Evolutionary conservation across 1,140 invertebrate species (phyloP).

Genomic region (Drosophila micromelanica): DNA sequence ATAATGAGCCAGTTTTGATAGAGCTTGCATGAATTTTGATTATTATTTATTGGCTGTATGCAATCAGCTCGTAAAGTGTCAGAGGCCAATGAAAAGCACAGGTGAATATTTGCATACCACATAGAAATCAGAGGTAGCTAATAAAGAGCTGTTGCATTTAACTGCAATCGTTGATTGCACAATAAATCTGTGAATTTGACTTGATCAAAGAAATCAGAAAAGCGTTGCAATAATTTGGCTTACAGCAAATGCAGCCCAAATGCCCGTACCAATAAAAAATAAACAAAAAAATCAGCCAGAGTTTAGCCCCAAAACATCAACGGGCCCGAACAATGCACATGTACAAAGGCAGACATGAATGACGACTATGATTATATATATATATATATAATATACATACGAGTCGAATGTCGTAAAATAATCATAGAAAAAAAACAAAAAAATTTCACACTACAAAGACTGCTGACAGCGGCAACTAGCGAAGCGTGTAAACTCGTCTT

Average conservation of each 20-base stretch:
- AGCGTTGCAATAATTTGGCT: slow-evolving; percentile 54
- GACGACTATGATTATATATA: slow-evolving; percentile 24
- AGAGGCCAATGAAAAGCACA: slow-evolving; percentile 48
- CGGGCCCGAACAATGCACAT: slow-evolving; percentile 54
- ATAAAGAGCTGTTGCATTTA: slow-evolving; percentile 41
- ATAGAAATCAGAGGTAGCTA: too few relatives aligned
- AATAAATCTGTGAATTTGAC: slow-evolving; percentile 46
- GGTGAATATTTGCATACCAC: slow-evolving; percentile 14
- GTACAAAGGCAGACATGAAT: slow-evolving; percentile 51
- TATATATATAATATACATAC: neutral
- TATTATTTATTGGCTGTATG: slow-evolving; percentile 24
- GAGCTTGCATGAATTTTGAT: slow-evolving; percentile 68
- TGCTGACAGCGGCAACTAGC: slow-evolving; percentile 45
- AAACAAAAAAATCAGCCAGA: slow-evolving; percentile 3
- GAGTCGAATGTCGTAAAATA: slow-evolving; percentile 58
- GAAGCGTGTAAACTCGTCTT: slow-evolving; percentile 69
- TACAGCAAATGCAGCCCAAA: slow-evolving; percentile 29
- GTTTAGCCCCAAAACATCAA: slow-evolving; percentile 29
- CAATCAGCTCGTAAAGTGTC: slow-evolving; percentile 36
- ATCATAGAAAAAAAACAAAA: slow-evolving; percentile 56
- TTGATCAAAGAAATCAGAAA: slow-evolving; percentile 71
- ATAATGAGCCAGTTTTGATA: slow-evolving; percentile 73
- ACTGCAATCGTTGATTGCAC: slow-evolving; percentile 33
- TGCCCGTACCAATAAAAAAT: slow-evolving; percentile 22
- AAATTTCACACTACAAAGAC: slow-evolving; percentile 69